A percentile compares a stretch with the other conserved stretches of the same genome.
Evolutionary conservation across 2,888 invertebrate species (phyloP).

Genomic region (Sussaba pulchella): DNA sequence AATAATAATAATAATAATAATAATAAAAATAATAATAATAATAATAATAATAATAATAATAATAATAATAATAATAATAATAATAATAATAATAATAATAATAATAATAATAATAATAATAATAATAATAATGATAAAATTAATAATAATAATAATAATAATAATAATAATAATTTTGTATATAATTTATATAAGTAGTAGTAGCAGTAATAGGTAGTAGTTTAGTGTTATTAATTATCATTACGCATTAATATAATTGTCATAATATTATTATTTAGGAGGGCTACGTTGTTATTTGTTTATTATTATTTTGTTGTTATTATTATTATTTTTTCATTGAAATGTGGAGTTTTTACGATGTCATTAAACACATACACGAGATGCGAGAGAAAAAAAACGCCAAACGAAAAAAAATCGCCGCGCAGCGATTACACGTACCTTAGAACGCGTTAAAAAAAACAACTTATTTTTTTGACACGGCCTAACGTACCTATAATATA

Average conservation of each 20-base stretch:
- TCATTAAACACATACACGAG: conserved; percentile 80
- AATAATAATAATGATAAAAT: conserved; percentile 65
- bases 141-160: conserved; percentile 56
- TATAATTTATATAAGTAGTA: conserved; percentile 62
- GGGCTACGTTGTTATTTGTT: conserved; percentile 70
- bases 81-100: conserved; percentile 63
- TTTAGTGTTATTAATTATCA: conserved; percentile 65
- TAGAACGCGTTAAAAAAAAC: no score
- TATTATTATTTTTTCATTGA: conserved; percentile 31
- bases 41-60: conserved; percentile 61
- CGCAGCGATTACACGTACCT: no score
- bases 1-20: no score
- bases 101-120: conserved; percentile 63
- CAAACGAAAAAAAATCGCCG: no score
- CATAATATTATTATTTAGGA: conserved; percentile 70
- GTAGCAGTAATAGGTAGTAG: conserved; percentile 56
- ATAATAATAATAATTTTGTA: conserved; percentile 62
- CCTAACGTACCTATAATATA: no score
- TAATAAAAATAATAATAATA: conserved; percentile 66
- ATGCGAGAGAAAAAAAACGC: conserved; percentile 81
- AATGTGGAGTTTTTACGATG: conserved; percentile 75
- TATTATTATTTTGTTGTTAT: conserved; percentile 41
- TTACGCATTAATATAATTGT: conserved; percentile 61
- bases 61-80: conserved; percentile 65
- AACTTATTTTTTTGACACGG: no score